phyloP scores from a whole-genome alignment of 1,140 invertebrate genomes.

The Maniola jurtina region DNA sequence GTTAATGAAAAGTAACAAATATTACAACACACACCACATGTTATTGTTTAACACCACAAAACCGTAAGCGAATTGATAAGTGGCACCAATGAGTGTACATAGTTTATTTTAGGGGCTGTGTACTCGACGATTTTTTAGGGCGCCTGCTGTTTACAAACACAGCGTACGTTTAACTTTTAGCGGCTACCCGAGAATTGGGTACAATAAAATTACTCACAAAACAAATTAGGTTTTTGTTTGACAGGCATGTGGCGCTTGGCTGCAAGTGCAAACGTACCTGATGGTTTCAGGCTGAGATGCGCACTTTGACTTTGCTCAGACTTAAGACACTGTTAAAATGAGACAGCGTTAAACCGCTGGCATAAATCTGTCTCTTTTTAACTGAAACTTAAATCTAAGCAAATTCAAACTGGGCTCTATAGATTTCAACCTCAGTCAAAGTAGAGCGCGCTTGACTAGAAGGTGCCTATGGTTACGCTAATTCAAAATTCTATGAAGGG shows the following conservation, averaged over 20 bases:
- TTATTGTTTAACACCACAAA: constrained; percentile 4
- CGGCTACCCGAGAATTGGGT: background rate
- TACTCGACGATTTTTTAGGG: constrained; percentile 8
- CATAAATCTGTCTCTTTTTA: too few relatives aligned
- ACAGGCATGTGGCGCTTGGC: background rate
- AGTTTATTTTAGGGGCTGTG: constrained; percentile 13
- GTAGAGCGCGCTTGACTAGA: too few relatives aligned
- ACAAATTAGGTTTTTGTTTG: background rate
- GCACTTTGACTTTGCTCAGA: too few relatives aligned
- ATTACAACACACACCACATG: background rate
- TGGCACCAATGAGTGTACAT: background rate
- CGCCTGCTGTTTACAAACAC: constrained; percentile 7
- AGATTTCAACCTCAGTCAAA: too few relatives aligned
- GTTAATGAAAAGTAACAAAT: background rate
- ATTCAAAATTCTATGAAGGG: too few relatives aligned
- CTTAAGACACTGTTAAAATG: too few relatives aligned
- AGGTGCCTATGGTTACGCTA: too few relatives aligned
- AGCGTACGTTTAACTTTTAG: constrained; percentile 7
- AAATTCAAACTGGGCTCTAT: too few relatives aligned
- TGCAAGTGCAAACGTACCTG: background rate
- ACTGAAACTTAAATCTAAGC: too few relatives aligned
- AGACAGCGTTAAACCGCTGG: too few relatives aligned
- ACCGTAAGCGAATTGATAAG: constrained; percentile 8
- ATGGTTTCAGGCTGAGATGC: too few relatives aligned
- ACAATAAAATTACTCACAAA: background rate